Evolutionary conservation across 2,113 vertebrate species (phyloP), one percentile per base, ranked within the genome.

Genomic region (Coracopsis vasa): DNA sequence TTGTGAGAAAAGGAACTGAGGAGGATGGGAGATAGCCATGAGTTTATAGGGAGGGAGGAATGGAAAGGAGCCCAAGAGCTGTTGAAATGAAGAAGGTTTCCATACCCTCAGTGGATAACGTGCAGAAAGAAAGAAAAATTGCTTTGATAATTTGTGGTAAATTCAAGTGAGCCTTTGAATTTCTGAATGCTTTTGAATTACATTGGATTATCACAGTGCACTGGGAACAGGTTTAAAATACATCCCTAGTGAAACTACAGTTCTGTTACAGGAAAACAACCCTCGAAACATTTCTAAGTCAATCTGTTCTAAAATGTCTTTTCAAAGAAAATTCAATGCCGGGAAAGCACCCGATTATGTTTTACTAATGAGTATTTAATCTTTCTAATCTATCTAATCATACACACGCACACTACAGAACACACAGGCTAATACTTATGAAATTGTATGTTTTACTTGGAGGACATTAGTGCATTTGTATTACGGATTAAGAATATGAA

Each of bases 391-490:
- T 96, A 75, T 94, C 92, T 97, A 97, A 97, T 96, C 83, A 94
- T 91, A 95, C 66, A 84, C 96, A 96, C 88, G 18, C 67, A 61
- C 83, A 1, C 88, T 84, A 84, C 72, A 90, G 94, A 97, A 92
- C 58, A 45, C 80, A 53, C 92, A 94, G 94, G 91, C 94, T 95
- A 94, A 96, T 95, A 92, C 91, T 96, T 95, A 69, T 4, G 51
- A 96, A 97, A 97, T 96, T 94, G 92, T 94, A 97, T 97, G 96
- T 97, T 97, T 94, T 92, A 92, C 95, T 96, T 94, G 16, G 91
- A 96, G 95, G 91, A 93, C 92, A 96, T 96, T 97, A 97, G 91
- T 91, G 96, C 93, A 2, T 95, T 96, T 96, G 94, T 96, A 97
- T 96, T 95, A 93, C 5, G 86, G 96, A 94, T 97, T 94, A 94